Evolutionary conservation across 2,888 invertebrate species (phyloP), one percentile per base, ranked within the genome.

Genomic region (Troglohyphantes excavatus): DNA sequence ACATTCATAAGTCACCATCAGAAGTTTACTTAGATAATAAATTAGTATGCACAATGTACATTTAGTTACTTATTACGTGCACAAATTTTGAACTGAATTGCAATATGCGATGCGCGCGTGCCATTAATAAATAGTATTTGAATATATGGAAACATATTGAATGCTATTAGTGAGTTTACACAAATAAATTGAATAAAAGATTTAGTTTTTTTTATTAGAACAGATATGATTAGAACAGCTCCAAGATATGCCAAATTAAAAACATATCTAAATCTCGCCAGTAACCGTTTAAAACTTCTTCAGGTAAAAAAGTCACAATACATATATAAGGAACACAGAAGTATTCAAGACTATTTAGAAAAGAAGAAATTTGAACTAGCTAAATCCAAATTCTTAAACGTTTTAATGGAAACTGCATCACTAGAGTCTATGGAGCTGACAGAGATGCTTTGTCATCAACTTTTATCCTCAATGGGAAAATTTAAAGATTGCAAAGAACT

Each of bases 401-500:
- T 82, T 2, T 61, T 89, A 13, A 67, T 46, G 6, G 68, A 82
- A 33, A 76, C 82, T 19, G 46, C 82, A 19, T 7, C 39, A 5
- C 33, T 76, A 9, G 82, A 76, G 29, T 82, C 88, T 6, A 68
- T 89, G 82, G 82, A 82, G 19, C 21, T 89, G 2, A 23, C 59
- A 9, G 76, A 82, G 43, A 76, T 89, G 68, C 61, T 75, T 1
- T 89, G 88, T 27, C n/a, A 76, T 17, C 65, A 70, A 59, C 39
- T 89, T 33, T 39, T 82, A 11, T 33, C 26, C 0, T 65, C 39
- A 68, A 76, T 68, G 23, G 61, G 29, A 11, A 23, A 68, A 33
- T 75, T 82, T 13, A 26, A 89, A 46, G 23, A 82, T 39, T 68
- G 6, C n/a, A 82, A 68, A 70, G 63, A 70, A 21, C 27, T 99